phyloP scores from a whole-genome alignment of 2,113 vertebrate genomes.

The Tringa solitaria region DNA sequence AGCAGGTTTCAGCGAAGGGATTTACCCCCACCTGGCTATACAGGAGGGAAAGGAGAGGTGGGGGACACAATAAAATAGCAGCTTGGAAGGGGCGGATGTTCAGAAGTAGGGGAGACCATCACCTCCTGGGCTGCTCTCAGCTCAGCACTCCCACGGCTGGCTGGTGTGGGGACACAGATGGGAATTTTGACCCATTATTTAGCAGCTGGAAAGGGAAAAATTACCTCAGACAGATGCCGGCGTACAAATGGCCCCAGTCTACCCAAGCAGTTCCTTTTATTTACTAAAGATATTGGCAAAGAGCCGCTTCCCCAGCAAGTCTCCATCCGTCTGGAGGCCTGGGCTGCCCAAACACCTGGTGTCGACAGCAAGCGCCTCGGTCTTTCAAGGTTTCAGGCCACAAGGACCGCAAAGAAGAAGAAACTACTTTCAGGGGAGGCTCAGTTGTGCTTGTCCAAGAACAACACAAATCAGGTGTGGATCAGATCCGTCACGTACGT shows the following conservation, averaged over 20 bases:
- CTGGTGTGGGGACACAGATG: not conserved
- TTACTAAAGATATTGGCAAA: constrained; percentile 1
- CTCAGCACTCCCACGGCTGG: not conserved
- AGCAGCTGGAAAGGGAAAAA: constrained; percentile 10
- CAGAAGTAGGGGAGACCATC: not conserved
- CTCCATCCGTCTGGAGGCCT: not conserved
- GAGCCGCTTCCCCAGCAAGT: not conserved
- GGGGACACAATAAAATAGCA: not conserved
- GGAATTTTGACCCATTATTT: not conserved
- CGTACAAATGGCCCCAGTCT: not conserved
- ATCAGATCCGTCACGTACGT: not conserved
- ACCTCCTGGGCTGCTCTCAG: not conserved
- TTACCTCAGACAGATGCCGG: not conserved
- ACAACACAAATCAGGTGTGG: not conserved
- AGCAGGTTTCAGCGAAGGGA: not conserved
- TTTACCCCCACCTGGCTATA: not conserved
- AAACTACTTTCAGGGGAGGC: not conserved
- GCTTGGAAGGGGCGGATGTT: not conserved
- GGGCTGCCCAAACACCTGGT: not conserved
- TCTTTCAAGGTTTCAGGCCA: not conserved
- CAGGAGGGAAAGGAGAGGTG: not conserved
- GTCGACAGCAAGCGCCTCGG: not conserved
- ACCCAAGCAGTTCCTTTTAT: not conserved
- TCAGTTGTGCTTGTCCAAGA: not conserved
- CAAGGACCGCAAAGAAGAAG: not conserved